These are phyloP conservation scores for Invenusta paracnida DNA, from an alignment of 2,888 invertebrate species.

Conservation along the genomic window DNA sequence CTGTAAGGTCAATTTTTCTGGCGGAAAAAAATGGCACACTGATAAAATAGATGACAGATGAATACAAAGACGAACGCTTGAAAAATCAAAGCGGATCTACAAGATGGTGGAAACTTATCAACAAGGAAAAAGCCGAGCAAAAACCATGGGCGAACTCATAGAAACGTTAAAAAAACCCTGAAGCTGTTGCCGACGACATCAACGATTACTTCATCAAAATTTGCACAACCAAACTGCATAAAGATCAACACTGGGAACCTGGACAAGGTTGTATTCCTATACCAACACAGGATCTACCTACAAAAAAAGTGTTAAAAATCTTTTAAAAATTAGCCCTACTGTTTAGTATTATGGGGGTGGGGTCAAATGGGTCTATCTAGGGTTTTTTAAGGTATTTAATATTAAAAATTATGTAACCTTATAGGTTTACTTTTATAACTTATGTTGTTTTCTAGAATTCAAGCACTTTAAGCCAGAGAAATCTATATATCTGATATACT, in stretches of 20 bases:
- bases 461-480: too few species aligned
- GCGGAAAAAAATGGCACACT: background rate
- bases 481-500: too few species aligned
- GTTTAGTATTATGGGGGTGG: too few species aligned
- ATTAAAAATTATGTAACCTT: too few species aligned
- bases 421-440: too few species aligned
- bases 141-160: background rate
- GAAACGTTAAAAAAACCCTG: background rate
- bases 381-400: too few species aligned
- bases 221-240: slow-evolving; percentile 11
- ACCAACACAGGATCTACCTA: background rate
- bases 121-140: background rate
- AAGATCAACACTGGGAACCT: slow-evolving; percentile 11
- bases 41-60: background rate
- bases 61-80: background rate
- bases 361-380: too few species aligned
- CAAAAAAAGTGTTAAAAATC: too few species aligned
- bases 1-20: background rate
- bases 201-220: slow-evolving; percentile 18
- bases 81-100: background rate
- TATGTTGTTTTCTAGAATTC: too few species aligned
- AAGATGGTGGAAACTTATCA: background rate
- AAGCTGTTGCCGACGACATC: background rate
- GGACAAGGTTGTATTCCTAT: background rate
- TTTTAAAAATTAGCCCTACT: too few species aligned